These are phyloP conservation scores for Pammene fasciana DNA, from an alignment of 2,888 invertebrate species.

Conservation along the genomic window DNA sequence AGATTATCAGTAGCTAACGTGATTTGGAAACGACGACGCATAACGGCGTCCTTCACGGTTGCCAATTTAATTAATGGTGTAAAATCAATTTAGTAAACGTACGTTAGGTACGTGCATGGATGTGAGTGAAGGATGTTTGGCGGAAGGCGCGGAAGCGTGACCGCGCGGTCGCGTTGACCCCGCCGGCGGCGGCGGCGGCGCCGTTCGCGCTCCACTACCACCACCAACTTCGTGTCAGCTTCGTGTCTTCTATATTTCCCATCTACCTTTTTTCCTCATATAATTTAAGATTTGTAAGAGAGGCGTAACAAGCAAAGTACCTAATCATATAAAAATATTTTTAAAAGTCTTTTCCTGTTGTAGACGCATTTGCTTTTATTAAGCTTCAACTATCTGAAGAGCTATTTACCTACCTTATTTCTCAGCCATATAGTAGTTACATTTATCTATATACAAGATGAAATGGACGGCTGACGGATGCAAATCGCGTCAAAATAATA, in stretches of 20 bases:
- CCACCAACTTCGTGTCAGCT: not conserved
- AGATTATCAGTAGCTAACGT: conserved; percentile 13
- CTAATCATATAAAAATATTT: too few species aligned
- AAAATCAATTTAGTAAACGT: conserved; percentile 35
- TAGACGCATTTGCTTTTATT: too few species aligned
- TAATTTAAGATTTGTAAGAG: too few species aligned
- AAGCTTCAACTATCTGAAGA: too few species aligned
- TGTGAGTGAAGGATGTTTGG: conserved; percentile 33
- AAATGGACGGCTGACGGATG: too few species aligned
- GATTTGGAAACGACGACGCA: conserved; percentile 13
- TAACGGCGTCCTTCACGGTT: conserved; percentile 35
- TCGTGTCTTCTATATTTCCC: not conserved
- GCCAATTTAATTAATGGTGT: conserved; percentile 38
- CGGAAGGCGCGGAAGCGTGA: conserved; percentile 35
- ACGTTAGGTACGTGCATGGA: conserved; percentile 12
- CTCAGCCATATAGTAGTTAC: too few species aligned
- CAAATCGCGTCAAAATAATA: too few species aligned
- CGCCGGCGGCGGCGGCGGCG: not conserved
- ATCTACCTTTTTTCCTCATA: not conserved
- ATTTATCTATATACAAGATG: too few species aligned
- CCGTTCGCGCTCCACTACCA: conserved; percentile 17
- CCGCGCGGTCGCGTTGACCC: conserved; percentile 29
- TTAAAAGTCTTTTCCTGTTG: too few species aligned
- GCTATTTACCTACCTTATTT: too few species aligned
- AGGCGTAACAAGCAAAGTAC: too few species aligned